Percentiles rank a stretch among this genome's conserved stretches.
Evolutionary conservation across 2,113 vertebrate genomes (phyloP).

Genomic region (Larimichthys crocea): DNA sequence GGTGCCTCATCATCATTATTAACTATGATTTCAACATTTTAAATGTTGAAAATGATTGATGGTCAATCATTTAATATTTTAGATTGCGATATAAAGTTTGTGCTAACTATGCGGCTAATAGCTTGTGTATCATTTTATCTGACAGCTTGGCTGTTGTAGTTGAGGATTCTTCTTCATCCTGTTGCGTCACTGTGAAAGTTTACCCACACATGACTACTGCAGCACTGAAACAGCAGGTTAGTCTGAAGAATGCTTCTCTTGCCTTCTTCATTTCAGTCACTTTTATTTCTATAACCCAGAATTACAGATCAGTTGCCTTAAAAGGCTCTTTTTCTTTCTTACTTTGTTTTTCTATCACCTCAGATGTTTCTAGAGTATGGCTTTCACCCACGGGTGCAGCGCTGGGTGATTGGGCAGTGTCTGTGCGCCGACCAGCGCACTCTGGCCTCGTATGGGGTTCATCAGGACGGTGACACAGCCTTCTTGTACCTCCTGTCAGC

Average conservation of each 20-base stretch:
- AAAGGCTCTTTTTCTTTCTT: neutral
- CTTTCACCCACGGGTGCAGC: slow-evolving; percentile 92
- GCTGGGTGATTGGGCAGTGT: slow-evolving; percentile 93
- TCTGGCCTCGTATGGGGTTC: slow-evolving; percentile 89
- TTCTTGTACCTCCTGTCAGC: slow-evolving; percentile 92
- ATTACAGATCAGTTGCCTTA: neutral
- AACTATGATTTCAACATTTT: neutral
- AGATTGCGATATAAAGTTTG: neutral
- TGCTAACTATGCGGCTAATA: neutral
- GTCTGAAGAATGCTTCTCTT: slow-evolving; percentile 3
- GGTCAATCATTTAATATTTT: neutral
- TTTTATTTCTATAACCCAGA: neutral
- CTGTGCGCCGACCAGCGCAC: slow-evolving; percentile 88
- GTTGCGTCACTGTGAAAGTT: slow-evolving; percentile 87
- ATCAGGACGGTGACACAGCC: slow-evolving; percentile 86
- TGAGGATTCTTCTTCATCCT: slow-evolving; percentile 90
- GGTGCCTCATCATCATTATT: neutral
- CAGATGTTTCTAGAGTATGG: slow-evolving; percentile 92
- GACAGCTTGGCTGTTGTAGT: slow-evolving; percentile 88
- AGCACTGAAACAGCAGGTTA: slow-evolving; percentile 91
- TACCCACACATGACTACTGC: slow-evolving; percentile 84
- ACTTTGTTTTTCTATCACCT: neutral
- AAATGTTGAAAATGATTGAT: neutral
- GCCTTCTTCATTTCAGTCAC: neutral
- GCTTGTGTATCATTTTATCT: slow-evolving; percentile 4